Evolutionary conservation across 2,888 invertebrate species (phyloP).

Genomic region (Alentia gelatinosa): DNA sequence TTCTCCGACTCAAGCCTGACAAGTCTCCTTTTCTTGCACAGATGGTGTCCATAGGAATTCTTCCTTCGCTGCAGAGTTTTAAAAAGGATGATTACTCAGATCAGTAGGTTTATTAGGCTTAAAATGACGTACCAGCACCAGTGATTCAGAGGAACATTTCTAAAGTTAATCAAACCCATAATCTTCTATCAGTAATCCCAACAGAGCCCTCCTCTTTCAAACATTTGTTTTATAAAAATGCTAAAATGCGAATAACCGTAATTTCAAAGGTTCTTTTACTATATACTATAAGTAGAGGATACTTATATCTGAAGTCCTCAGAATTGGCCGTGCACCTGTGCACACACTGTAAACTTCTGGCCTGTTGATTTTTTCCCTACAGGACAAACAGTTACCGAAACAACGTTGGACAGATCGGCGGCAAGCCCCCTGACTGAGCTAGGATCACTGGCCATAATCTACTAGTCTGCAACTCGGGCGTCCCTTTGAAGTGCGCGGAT

Average conservation of each 20-base stretch:
- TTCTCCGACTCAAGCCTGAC: neutral
- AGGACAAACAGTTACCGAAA: neutral
- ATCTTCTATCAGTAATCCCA: too few relatives aligned
- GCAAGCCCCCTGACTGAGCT: neutral
- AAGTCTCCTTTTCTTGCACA: neutral
- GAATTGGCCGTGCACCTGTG: too few relatives aligned
- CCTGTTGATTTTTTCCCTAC: too few relatives aligned
- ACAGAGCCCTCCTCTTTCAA: too few relatives aligned
- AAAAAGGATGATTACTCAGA: neutral
- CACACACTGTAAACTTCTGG: neutral
- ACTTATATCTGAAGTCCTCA: too few relatives aligned
- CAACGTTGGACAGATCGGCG: neutral
- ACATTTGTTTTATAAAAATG: too few relatives aligned
- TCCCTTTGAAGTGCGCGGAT: slow-evolving; percentile 28
- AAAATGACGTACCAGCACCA: neutral
- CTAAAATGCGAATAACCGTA: too few relatives aligned
- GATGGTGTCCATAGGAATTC: neutral
- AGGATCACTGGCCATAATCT: neutral
- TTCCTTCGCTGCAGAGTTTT: neutral
- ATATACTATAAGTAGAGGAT: too few relatives aligned
- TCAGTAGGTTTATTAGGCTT: neutral
- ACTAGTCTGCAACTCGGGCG: neutral
- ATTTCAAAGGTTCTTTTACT: too few relatives aligned
- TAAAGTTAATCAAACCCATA: neutral
- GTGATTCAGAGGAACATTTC: neutral